A percentile compares a stretch with the other conserved stretches of the same genome.
These are phyloP conservation scores for Drosophila quadrilineata DNA, from an alignment of 1,140 invertebrate genomes.

Conservation along the genomic window DNA sequence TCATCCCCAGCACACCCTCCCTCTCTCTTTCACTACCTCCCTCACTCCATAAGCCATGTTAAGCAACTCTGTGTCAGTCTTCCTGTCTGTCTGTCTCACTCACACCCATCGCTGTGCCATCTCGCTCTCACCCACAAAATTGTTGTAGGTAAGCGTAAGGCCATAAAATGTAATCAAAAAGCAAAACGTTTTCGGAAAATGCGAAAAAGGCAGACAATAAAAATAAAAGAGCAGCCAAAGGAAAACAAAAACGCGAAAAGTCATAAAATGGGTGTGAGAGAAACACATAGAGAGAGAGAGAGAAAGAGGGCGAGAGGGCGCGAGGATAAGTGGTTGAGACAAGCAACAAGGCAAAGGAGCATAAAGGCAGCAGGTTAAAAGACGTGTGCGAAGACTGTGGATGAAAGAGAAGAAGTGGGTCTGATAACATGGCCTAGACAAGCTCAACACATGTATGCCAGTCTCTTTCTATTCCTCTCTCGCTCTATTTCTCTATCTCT, in stretches of 20 bases:
- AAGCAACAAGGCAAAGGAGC: constrained; percentile 11
- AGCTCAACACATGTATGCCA: constrained; percentile 1
- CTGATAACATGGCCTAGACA: constrained; percentile 65
- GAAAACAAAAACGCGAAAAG: constrained; percentile 1
- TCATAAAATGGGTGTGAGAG: constrained; percentile 3
- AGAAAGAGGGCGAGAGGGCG: neutral
- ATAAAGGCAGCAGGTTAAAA: constrained; percentile 5
- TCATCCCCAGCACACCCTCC: neutral
- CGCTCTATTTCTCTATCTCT: too few species aligned
- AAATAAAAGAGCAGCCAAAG: neutral
- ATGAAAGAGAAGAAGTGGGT: constrained; percentile 65
- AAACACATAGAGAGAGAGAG: constrained; percentile 11
- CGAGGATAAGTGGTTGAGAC: constrained; percentile 3
- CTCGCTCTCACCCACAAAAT: constrained; percentile 32
- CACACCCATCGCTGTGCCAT: neutral
- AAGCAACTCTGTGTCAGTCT: too few species aligned
- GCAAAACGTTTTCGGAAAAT: constrained; percentile 74
- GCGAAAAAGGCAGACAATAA: constrained; percentile 51
- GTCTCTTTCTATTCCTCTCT: too few species aligned
- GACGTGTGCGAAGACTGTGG: constrained; percentile 69
- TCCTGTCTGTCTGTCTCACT: neutral
- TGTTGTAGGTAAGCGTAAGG: constrained; percentile 67
- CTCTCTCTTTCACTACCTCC: neutral
- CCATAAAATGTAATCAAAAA: constrained; percentile 75
- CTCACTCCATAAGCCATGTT: too few species aligned